Conservation (phyloP, 2,888 invertebrate species). For the Lissonota sp. region DNA sequence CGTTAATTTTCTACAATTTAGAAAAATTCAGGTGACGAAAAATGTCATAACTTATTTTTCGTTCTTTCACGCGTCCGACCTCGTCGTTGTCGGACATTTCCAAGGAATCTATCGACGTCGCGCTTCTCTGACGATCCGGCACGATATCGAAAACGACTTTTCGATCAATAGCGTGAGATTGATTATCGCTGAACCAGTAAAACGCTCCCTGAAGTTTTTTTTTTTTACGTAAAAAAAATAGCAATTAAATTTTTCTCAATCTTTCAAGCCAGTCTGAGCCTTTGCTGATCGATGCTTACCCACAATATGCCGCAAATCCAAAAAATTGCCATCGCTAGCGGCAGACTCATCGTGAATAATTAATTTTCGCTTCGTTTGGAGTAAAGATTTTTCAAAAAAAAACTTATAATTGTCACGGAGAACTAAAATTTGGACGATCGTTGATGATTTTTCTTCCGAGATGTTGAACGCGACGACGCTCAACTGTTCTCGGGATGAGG, state of each 20-base stretch:
- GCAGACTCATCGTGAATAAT: conserved; percentile 63
- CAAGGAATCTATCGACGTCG: conserved; percentile 73
- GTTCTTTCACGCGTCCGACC: conserved; percentile 45
- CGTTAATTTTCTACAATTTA: not conserved
- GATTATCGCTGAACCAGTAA: conserved; percentile 64
- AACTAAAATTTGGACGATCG: conserved; percentile 56
- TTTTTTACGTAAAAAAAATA: not conserved
- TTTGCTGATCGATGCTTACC: conserved; percentile 66
- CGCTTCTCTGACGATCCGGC: conserved; percentile 67
- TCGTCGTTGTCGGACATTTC: conserved; percentile 73
- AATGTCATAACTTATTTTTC: conserved; percentile 63
- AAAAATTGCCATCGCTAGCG: conserved; percentile 67
- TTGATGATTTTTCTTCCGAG: conserved; percentile 44
- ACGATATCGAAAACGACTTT: conserved; percentile 61
- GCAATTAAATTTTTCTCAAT: not conserved
- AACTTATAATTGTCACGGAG: conserved; percentile 68
- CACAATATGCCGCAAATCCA: conserved; percentile 70
- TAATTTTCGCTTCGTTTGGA: conserved; percentile 71
- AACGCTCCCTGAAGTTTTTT: conserved; percentile 65
- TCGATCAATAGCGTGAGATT: conserved; percentile 2
- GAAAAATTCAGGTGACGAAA: conserved; percentile 32
- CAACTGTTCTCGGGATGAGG: conserved; percentile 53
- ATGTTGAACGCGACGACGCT: conserved; percentile 55
- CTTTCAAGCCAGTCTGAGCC: no score
- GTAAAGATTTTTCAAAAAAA: conserved; percentile 76